Percentiles rank a stretch among this genome's conserved stretches.
Conservation (phyloP, 2,113 vertebrate species). For the Alethe castanea region DNA sequence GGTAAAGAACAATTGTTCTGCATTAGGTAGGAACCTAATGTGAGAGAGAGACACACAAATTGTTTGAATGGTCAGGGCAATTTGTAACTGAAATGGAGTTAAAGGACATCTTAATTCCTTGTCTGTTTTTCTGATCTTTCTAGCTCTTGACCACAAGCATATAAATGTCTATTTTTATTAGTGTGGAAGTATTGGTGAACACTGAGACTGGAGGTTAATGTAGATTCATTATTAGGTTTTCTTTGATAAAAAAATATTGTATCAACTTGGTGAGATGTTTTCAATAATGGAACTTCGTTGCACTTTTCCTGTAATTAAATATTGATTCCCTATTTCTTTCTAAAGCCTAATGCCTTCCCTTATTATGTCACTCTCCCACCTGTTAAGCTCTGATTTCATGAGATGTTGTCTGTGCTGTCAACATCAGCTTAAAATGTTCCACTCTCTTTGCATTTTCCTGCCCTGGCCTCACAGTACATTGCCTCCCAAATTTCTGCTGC, state of each 20-base stretch:
- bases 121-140: not conserved
- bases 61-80: not conserved
- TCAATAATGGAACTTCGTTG: not conserved
- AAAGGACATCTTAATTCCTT: not conserved
- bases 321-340: slow-evolving; percentile 18
- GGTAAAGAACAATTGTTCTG: not conserved
- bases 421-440: not conserved
- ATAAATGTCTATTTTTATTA: not conserved
- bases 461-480: not conserved
- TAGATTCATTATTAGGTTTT: slow-evolving; percentile 10
- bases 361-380: not conserved
- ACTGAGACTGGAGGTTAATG: not conserved
- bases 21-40: not conserved
- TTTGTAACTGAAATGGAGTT: not conserved
- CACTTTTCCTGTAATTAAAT: slow-evolving; percentile 14
- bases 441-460: not conserved
- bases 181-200: not conserved
- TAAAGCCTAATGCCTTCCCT: not conserved
- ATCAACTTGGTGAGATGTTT: not conserved
- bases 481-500: not conserved
- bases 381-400: not conserved
- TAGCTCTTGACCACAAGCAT: not conserved
- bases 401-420: not conserved
- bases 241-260: not conserved
- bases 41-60: not conserved